Evolutionary conservation across 2,113 vertebrate genomes (phyloP).

Genomic region (Circaetus cinerascens): DNA sequence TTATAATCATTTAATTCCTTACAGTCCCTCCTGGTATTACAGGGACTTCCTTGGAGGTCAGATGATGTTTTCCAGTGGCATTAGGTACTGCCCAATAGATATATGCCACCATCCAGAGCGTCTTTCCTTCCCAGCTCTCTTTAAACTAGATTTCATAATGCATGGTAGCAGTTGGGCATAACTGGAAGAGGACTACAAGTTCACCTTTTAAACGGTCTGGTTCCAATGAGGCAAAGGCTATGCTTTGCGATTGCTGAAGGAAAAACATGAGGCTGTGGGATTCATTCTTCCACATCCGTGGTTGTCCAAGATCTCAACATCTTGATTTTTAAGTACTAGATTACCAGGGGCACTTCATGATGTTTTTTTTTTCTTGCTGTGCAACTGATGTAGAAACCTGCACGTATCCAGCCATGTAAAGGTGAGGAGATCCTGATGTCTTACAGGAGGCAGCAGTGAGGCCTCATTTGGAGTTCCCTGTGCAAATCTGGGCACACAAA

Average conservation of each 20-base stretch:
- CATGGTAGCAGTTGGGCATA: not conserved
- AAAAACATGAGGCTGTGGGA: accelerated
- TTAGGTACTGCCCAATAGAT: not conserved
- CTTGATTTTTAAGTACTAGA: not conserved
- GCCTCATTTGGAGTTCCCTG: not conserved
- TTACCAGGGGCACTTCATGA: not conserved
- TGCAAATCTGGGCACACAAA: not conserved
- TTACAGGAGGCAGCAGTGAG: accelerated
- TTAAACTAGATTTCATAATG: not conserved
- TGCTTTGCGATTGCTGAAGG: not conserved
- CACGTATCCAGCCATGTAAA: not conserved
- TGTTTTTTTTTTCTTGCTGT: not conserved
- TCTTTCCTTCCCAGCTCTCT: not conserved
- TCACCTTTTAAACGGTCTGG: not conserved
- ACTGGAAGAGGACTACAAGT: not conserved
- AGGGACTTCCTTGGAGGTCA: not conserved
- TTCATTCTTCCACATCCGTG: not conserved
- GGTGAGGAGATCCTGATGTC: not conserved
- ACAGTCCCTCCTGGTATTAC: not conserved
- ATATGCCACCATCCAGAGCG: not conserved
- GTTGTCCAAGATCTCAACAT: not conserved
- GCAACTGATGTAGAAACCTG: not conserved
- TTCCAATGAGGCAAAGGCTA: not conserved
- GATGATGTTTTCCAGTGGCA: not conserved
- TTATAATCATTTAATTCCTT: not conserved